These are phyloP conservation scores for Chaetura pelagica DNA, from an alignment of 2,113 vertebrate genomes.

Conservation along the genomic window DNA sequence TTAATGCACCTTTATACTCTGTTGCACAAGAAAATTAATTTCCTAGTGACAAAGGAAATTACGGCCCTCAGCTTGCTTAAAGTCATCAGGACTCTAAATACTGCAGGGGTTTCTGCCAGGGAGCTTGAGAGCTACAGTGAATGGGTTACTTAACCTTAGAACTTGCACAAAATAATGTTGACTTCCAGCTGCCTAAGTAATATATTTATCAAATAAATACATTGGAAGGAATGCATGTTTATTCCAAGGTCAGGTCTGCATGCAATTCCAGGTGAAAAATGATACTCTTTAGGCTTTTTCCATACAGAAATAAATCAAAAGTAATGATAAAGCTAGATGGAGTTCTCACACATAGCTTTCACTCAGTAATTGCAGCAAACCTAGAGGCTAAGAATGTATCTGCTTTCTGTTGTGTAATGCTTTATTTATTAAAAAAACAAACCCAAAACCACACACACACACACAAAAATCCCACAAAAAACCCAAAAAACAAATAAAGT, in stretches of 20 bases:
- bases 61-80: background rate
- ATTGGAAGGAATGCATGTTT: background rate
- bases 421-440: no score
- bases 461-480: background rate
- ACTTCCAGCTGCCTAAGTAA: background rate
- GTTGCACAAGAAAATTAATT: background rate
- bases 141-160: conserved; percentile 1
- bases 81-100: background rate
- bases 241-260: background rate
- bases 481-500: background rate
- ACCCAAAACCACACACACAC: no score
- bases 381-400: background rate
- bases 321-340: background rate
- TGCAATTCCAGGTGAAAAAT: background rate
- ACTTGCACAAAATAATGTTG: background rate
- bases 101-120: background rate
- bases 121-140: background rate
- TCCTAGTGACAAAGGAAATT: background rate
- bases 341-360: background rate
- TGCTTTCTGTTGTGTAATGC: background rate
- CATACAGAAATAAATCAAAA: background rate
- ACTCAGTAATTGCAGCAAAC: background rate
- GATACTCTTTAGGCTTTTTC: background rate
- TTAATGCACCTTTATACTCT: background rate
- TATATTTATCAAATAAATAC: conserved; percentile 15